Evolutionary conservation across 2,797 vertebrate genomes (phyloP).

Genomic region (Crenichthys baileyi): DNA sequence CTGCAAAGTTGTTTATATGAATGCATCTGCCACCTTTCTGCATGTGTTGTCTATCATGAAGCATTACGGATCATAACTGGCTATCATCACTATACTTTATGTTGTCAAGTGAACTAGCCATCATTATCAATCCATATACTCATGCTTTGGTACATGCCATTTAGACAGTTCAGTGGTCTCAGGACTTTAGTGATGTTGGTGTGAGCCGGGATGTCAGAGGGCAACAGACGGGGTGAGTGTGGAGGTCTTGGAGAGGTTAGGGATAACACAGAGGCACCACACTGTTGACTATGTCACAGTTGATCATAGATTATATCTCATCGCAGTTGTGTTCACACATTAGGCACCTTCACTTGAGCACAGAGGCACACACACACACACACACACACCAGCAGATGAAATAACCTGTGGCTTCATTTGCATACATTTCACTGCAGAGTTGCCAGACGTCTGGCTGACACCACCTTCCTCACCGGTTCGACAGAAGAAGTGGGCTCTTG

Average conservation of each 20-base stretch:
- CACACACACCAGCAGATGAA: conserved; percentile 42
- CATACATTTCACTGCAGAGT: conserved; percentile 73
- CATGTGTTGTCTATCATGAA: too few relatives aligned
- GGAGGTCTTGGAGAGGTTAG: conserved; percentile 3
- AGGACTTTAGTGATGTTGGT: not conserved
- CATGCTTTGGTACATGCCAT: too few relatives aligned
- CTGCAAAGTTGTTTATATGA: too few relatives aligned
- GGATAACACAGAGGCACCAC: conserved; percentile 1
- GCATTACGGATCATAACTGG: too few relatives aligned
- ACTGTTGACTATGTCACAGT: conserved; percentile 43
- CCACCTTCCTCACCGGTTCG: conserved; percentile 47
- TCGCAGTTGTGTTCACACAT: conserved; percentile 58
- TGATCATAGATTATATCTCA: conserved; percentile 69
- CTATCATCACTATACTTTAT: too few relatives aligned
- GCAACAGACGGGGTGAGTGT: conserved; percentile 4
- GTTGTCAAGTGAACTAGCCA: too few relatives aligned
- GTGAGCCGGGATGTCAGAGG: conserved; percentile 8
- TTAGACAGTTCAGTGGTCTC: too few relatives aligned
- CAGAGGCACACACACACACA: conserved; percentile 18
- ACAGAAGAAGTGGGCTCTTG: conserved; percentile 53
- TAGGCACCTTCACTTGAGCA: conserved; percentile 27
- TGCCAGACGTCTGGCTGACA: conserved; percentile 49
- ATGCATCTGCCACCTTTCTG: too few relatives aligned
- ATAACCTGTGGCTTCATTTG: conserved; percentile 76
- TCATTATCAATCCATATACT: too few relatives aligned